These are phyloP conservation scores for Daubentonia madagascariensis DNA, from an alignment of 2,113 vertebrate species.

Conservation along the genomic window DNA sequence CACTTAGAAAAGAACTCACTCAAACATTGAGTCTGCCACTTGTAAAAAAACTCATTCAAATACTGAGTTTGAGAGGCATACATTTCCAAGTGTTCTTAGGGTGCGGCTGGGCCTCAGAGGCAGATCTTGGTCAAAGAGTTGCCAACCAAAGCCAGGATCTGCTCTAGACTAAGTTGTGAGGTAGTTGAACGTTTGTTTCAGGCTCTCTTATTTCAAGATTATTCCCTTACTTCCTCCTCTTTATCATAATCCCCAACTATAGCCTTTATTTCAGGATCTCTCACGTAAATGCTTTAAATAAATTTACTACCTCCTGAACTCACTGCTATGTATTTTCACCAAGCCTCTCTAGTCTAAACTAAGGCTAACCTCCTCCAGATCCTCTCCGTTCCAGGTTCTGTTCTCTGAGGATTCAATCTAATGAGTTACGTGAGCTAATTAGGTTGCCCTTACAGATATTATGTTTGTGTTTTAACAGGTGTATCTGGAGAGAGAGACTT, in stretches of 20 bases:
- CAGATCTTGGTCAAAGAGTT: neutral
- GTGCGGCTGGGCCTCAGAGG: neutral
- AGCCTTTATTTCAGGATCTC: neutral
- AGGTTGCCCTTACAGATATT: accelerated
- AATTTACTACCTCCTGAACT: neutral
- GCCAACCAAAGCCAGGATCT: neutral
- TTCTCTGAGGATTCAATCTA: neutral
- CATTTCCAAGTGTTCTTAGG: neutral
- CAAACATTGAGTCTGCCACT: neutral
- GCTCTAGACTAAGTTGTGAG: neutral
- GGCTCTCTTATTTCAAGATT: neutral
- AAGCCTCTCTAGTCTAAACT: neutral
- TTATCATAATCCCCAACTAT: neutral
- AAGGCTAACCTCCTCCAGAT: neutral
- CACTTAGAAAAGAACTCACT: conserved; percentile 50
- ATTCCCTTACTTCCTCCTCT: neutral
- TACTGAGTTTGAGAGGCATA: neutral
- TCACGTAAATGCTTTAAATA: neutral
- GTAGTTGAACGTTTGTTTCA: neutral
- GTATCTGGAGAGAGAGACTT: neutral
- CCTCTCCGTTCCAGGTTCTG: neutral
- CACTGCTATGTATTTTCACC: neutral
- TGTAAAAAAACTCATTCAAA: neutral
- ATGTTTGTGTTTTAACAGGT: neutral
- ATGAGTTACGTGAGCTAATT: neutral